Evolutionary conservation across 1,140 invertebrate genomes (phyloP).

Genomic region (Apis laboriosa): DNA sequence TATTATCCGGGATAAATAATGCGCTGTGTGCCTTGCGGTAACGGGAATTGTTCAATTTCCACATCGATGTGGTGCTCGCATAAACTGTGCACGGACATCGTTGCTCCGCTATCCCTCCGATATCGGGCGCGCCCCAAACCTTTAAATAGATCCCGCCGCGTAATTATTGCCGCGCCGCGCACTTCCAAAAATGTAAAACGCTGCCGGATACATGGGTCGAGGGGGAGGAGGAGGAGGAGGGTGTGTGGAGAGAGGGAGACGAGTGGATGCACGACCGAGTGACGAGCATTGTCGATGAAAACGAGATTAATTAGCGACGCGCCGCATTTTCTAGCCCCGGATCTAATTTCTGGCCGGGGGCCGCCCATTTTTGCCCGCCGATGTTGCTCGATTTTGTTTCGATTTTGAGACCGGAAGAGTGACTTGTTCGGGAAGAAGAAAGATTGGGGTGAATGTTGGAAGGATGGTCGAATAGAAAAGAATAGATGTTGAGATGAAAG

Average conservation of each 20-base stretch:
- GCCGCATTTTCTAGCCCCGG: constrained; percentile 37
- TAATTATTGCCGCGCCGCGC: constrained; percentile 46
- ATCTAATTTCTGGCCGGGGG: constrained; percentile 27
- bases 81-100: constrained; percentile 19
- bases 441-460: too few species aligned
- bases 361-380: background rate
- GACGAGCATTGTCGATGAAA: constrained; percentile 35
- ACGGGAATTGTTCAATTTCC: constrained; percentile 60
- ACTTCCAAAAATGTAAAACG: constrained; percentile 44
- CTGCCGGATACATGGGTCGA: background rate
- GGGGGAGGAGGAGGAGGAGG: background rate
- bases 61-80: constrained; percentile 49
- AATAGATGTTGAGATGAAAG: too few species aligned
- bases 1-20: constrained; percentile 61
- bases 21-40: constrained; percentile 59
- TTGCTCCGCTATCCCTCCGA: background rate
- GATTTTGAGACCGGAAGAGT: too few species aligned
- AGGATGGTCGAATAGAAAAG: too few species aligned
- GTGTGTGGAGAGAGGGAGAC: too few species aligned
- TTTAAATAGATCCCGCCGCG: constrained; percentile 51
- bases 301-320: constrained; percentile 50
- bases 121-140: background rate
- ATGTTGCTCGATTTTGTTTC: background rate
- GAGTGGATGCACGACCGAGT: background rate
- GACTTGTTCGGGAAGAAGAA: too few species aligned